Base-by-base conservation (phyloP, 2,888 invertebrate species). In the Cryptus armator region DNA sequence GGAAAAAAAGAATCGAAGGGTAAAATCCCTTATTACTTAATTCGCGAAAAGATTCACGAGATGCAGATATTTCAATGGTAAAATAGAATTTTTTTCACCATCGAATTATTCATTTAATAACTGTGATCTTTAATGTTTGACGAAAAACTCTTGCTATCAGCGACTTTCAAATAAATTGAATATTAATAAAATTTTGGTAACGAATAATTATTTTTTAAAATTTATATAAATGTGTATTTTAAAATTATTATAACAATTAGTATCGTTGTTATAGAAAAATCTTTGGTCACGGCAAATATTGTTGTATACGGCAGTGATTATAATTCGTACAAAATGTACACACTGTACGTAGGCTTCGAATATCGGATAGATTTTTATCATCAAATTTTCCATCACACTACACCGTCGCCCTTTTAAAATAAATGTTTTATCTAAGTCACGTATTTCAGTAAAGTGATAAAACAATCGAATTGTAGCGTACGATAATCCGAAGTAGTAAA, bases 401-500 rank as follows among this genome's bases (percentile, higher is more conserved):
- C 56, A 0, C 10, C 7, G 3, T 3, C 6, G 3, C 3, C 19
- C 56, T 12, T 56, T 19, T 10, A 56, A 48, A 24, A 56, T 24
- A 56, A 9, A 19, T 19, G 16, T 19, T 19, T 56, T 24, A 24
- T 56, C 16, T 9, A 24, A 10, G 56, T 10, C 56, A 7, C 19
- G 10, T 56, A 19, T 24, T 24, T 24, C 56, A 24, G 10, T 3
- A 24, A 56, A 56, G 19, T 10, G 56, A 56, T 19, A 56, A 19
- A 56, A 56, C 56, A 56, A 24, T 56, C 9, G 56, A 16, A 19
- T 24, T 19, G 16, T n/a, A 19, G 12, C 3, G 56, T 24, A 53
- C 56, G 72, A 72, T 56, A 56, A 56, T 56, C 14, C 43, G 29
- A 56, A 56, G 72, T 72, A 56, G 72, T 59, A 12, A 32, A 72